Conservation (phyloP, 2,888 invertebrate genomes). For the Girardia tigrina region DNA sequence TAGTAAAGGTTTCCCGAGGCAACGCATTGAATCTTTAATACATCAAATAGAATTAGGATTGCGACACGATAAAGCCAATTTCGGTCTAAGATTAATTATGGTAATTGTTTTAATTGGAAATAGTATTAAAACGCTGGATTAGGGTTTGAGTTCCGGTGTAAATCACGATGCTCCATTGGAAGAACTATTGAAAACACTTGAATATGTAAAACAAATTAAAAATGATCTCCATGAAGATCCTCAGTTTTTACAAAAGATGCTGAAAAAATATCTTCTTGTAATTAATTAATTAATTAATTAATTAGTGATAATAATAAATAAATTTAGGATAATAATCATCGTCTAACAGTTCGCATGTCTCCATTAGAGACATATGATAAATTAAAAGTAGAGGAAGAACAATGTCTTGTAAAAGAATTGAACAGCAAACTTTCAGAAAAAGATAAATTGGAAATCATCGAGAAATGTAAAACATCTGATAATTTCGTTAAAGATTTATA, state of each 20-base stretch:
- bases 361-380: conserved; percentile 66
- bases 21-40: conserved; percentile 70
- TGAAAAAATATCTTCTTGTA: conserved; percentile 62
- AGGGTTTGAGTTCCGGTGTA: conserved; percentile 65
- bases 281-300: neutral
- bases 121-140: conserved; percentile 32
- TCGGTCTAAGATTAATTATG: conserved; percentile 61
- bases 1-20: conserved; percentile 64
- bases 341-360: conserved; percentile 69
- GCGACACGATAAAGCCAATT: conserved; percentile 74
- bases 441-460: conserved; percentile 59
- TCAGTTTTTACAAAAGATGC: conserved; percentile 55
- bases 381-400: conserved; percentile 58
- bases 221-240: conserved; percentile 58
- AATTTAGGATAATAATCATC: conserved; percentile 63
- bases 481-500: no score
- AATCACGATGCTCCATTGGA: conserved; percentile 70
- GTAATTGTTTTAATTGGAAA: neutral
- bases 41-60: conserved; percentile 70
- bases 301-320: neutral
- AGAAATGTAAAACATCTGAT: conserved; percentile 61
- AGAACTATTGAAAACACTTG: conserved; percentile 60
- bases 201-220: conserved; percentile 58
- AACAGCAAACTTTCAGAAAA: conserved; percentile 54
- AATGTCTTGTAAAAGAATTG: conserved; percentile 58